Conservation (phyloP, 2,113 vertebrate species). For the Oryzias celebensis region DNA sequence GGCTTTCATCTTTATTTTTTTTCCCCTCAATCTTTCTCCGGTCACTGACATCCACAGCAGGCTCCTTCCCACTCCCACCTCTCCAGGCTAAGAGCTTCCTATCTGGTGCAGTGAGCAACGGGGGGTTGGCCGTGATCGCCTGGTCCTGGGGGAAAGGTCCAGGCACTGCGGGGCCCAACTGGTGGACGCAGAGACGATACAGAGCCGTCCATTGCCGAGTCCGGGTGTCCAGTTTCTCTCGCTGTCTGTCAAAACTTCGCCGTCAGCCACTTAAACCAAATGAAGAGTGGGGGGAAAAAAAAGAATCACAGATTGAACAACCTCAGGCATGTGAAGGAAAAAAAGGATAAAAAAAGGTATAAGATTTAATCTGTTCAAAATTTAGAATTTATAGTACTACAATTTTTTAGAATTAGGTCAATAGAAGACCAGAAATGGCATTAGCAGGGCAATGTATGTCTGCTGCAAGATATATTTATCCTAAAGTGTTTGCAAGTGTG, state of each 20-base stretch:
- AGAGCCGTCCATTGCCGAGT: slow-evolving; percentile 62
- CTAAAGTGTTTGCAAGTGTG: slow-evolving; percentile 39
- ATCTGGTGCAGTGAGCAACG: slow-evolving; percentile 52
- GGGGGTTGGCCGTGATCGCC: slow-evolving; percentile 50
- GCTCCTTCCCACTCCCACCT: slow-evolving; percentile 60
- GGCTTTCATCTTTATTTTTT: slow-evolving; percentile 42
- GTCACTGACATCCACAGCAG: slow-evolving; percentile 70
- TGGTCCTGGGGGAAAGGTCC: slow-evolving; percentile 68
- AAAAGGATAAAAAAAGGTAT: slow-evolving; percentile 25
- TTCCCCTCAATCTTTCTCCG: slow-evolving; percentile 35
- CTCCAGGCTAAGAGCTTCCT: slow-evolving; percentile 61
- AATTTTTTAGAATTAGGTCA: neutral
- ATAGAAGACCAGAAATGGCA: slow-evolving; percentile 24
- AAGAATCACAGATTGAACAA: slow-evolving; percentile 69
- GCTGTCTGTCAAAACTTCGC: slow-evolving; percentile 74
- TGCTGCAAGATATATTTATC: slow-evolving; percentile 42
- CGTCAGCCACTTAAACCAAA: slow-evolving; percentile 67
- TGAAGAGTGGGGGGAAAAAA: slow-evolving; percentile 37
- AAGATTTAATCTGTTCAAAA: too few relatives aligned
- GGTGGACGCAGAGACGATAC: slow-evolving; percentile 68
- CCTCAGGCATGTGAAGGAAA: slow-evolving; percentile 45
- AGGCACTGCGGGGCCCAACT: slow-evolving; percentile 58
- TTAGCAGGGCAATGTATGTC: slow-evolving; percentile 13
- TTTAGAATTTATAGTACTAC: too few relatives aligned
- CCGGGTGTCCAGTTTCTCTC: slow-evolving; percentile 71